Conservation (phyloP, 2,113 vertebrate species). For the Fregetta grallaria region DNA sequence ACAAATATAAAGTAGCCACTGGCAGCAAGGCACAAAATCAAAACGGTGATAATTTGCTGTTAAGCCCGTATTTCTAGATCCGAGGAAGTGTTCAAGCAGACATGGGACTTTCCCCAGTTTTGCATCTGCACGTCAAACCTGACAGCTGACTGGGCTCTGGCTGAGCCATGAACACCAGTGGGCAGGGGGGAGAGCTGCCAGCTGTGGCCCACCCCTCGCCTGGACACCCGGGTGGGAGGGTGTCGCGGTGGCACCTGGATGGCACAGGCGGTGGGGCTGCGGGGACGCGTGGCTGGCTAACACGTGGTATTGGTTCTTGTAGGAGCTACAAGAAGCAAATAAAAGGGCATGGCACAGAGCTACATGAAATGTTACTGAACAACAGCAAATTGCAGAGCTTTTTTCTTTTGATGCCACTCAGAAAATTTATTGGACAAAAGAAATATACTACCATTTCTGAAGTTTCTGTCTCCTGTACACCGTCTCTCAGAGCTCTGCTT, state of each 20-base stretch:
- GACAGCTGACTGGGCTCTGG: background rate
- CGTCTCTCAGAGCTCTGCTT: background rate
- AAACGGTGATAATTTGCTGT: background rate
- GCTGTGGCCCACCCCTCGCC: background rate
- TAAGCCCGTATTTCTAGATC: background rate
- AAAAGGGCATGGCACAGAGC: background rate
- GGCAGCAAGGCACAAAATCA: background rate
- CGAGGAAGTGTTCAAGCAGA: background rate
- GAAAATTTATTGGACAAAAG: background rate
- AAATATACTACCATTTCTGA: background rate
- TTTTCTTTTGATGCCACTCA: background rate
- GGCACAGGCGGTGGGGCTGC: background rate
- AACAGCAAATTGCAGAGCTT: background rate
- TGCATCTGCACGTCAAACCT: background rate
- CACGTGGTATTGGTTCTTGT: rapidly evolving
- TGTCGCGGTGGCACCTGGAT: rapidly evolving
- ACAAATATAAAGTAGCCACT: background rate
- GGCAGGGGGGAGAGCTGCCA: background rate
- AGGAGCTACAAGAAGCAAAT: background rate
- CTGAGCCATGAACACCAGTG: rapidly evolving
- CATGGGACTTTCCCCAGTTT: background rate
- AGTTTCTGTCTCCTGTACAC: background rate
- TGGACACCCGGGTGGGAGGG: background rate
- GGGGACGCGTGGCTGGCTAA: background rate
- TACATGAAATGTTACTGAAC: rapidly evolving